Percentiles rank a stretch among this genome's conserved stretches.
Evolutionary conservation across 1,140 invertebrate species (phyloP).

Genomic region (Drosophila pallidifrons): DNA sequence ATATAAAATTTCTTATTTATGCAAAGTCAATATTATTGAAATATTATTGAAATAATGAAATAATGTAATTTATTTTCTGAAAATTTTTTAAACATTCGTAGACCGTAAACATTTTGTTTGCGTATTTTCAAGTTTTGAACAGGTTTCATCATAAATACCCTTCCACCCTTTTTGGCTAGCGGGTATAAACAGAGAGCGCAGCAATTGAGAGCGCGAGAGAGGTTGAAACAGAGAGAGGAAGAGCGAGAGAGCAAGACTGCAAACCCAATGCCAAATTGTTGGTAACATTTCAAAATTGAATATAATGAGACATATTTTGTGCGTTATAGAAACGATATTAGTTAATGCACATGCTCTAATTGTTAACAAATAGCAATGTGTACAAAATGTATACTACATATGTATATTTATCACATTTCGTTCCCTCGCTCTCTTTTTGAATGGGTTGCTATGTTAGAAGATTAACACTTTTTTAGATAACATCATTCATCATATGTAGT

Average conservation of each 20-base stretch:
- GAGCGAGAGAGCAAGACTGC: conserved; percentile 17
- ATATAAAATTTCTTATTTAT: too few species aligned
- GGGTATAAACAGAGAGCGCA: conserved; percentile 18
- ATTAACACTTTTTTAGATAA: conserved; percentile 27
- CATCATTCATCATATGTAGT: not conserved
- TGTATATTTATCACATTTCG: conserved; percentile 38
- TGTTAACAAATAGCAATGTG: conserved; percentile 18
- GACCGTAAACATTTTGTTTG: too few species aligned
- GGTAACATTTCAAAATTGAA: conserved; percentile 4
- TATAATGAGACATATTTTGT: not conserved
- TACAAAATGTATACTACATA: too few species aligned
- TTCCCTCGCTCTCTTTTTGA: not conserved
- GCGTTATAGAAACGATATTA: not conserved
- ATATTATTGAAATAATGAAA: too few species aligned
- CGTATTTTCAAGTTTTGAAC: too few species aligned
- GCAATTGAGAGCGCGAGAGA: not conserved
- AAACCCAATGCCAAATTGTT: conserved; percentile 44
- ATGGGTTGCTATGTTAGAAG: conserved; percentile 11
- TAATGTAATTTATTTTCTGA: too few species aligned
- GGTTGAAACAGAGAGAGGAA: not conserved
- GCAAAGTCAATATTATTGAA: too few species aligned
- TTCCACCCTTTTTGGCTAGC: too few species aligned
- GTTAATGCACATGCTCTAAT: conserved; percentile 19
- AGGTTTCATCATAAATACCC: too few species aligned
- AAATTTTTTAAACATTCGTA: too few species aligned